These are phyloP conservation scores for Tenualosa ilisha DNA, from an alignment of 2,797 vertebrate genomes.

Conservation along the genomic window DNA sequence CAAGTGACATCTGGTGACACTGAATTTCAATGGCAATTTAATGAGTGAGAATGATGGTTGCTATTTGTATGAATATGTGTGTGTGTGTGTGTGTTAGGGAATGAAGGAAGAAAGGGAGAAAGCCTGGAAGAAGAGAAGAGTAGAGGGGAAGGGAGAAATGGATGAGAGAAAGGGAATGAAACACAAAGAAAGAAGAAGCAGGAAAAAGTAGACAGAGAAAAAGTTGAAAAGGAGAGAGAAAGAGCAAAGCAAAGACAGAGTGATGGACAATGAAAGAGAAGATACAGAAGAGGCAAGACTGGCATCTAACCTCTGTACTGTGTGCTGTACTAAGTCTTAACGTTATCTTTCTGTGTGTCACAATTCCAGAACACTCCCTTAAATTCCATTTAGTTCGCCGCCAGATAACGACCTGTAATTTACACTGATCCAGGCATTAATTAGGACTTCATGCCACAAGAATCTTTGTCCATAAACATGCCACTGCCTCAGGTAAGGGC, in stretches of 20 bases:
- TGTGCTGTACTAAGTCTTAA: not conserved
- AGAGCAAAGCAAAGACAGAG: too few species aligned
- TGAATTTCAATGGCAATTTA: not conserved
- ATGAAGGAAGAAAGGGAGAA: too few species aligned
- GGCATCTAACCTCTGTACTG: not conserved
- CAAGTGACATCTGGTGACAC: not conserved
- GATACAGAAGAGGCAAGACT: not conserved
- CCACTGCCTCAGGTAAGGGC: not conserved
- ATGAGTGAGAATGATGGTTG: not conserved
- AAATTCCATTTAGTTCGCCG: slow-evolving; percentile 38
- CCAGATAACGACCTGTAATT: slow-evolving; percentile 34
- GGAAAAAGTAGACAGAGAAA: too few species aligned
- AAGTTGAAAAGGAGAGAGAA: too few species aligned
- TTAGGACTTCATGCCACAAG: slow-evolving; percentile 37
- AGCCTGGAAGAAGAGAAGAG: too few species aligned
- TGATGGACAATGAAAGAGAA: not conserved
- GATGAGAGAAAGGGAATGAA: too few species aligned
- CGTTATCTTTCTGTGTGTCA: slow-evolving; percentile 37
- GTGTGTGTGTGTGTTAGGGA: not conserved
- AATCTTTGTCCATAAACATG: not conserved
- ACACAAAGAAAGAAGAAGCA: too few species aligned
- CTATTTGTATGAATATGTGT: not conserved
- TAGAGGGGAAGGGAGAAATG: too few species aligned
- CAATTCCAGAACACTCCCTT: slow-evolving; percentile 40
- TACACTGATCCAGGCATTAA: slow-evolving; percentile 44